Percentiles rank a stretch among this genome's conserved stretches.
These are phyloP conservation scores for Chaetophractus vellerosus DNA, from an alignment of 2,797 vertebrate genomes.

Conservation along the genomic window DNA sequence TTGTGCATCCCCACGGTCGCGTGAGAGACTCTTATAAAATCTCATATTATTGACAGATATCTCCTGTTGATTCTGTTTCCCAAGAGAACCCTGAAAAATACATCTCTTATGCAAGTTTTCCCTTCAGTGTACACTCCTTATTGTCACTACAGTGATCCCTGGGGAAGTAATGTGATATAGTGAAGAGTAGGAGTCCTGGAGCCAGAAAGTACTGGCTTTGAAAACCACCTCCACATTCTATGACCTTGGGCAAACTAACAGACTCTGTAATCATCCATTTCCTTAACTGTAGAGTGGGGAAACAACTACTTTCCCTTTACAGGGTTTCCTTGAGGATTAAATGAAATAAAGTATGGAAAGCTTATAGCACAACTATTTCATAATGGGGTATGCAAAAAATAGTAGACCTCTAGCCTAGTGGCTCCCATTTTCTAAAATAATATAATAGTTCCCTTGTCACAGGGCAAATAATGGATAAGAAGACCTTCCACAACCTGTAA, in stretches of 20 bases:
- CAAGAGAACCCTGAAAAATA: too few relatives aligned
- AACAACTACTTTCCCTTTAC: neutral
- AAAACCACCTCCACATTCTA: neutral
- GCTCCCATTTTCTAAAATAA: constrained; percentile 25
- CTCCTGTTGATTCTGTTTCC: too few relatives aligned
- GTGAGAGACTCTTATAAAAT: too few relatives aligned
- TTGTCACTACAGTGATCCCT: neutral
- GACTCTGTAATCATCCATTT: neutral
- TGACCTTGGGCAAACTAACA: neutral
- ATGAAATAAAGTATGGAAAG: neutral
- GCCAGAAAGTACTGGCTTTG: neutral
- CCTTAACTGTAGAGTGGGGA: neutral
- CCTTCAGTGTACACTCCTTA: neutral
- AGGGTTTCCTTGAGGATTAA: neutral
- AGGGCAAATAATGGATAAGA: neutral
- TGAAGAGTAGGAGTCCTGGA: neutral
- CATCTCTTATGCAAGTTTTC: neutral
- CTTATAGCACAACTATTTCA: neutral
- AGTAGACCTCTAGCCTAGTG: neutral
- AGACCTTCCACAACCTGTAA: neutral
- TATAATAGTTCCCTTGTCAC: neutral
- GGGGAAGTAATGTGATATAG: neutral
- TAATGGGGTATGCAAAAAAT: neutral
- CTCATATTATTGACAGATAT: too few relatives aligned
- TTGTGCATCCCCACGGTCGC: too few relatives aligned